Base-by-base conservation (phyloP, 1,140 invertebrate species). In the Ericerus pela region DNA sequence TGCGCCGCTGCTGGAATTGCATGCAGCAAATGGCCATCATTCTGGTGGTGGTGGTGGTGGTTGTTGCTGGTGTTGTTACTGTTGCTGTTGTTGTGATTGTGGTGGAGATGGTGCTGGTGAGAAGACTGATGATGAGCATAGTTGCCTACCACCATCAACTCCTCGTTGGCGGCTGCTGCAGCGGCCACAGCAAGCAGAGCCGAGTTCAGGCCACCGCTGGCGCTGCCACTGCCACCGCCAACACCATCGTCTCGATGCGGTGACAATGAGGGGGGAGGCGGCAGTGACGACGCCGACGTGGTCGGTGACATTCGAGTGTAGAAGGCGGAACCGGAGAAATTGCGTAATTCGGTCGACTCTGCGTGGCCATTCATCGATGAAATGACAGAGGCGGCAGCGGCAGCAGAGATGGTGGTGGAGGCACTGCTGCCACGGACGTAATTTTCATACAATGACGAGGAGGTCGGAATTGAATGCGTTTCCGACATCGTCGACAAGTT, bases 101-200 rank as follows among this genome's bases (percentile, higher is more conserved):
- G 4, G 65, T 24, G 27, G 58, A 10, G 66, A 61, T 2, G 11
- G 63, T 58, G 18, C 69, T 67, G 0, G 66, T 64, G 18, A 67
- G 70, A 0, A 68, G 58, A 18, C 68, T 69, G 2, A 65, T 47
- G 0, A 64, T 62, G 4, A 57, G 29, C 52, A 43, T 31, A 47
- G 10, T 22, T 20, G 10, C 18, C 31, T 8, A 22, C 14, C 10
- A 1, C 18, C n/a, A 20, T 29, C 29, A 33, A 14, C 18, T 31
- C 68, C 20, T 73, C 69, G 4, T 60, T 64, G 8, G 64, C 66
- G 0, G 65, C 65, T 0, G 65, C 66, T 1, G 65, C 68, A 0
- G 68, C 71, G 2, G 69, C 72, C 0, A 71, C 72, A 8, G 73
- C 73, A 0, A 76, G 62, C 14, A 75, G 61, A 0, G 72, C 73